A percentile compares a stretch with the other conserved stretches of the same genome.
phyloP scores from a whole-genome alignment of 1,140 invertebrate genomes.

The Asobara japonica region DNA sequence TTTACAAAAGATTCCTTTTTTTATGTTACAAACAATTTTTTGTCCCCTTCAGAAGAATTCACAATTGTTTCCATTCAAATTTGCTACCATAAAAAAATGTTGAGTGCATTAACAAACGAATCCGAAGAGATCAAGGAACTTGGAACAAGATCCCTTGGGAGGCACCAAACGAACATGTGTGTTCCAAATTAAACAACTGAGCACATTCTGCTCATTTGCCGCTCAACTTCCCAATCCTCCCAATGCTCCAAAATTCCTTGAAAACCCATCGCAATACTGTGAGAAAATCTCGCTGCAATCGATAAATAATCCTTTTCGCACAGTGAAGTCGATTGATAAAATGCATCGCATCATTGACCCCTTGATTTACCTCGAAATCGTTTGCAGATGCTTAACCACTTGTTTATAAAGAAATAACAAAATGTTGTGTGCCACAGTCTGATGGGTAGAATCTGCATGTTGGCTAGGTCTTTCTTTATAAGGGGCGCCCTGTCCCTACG shows the following conservation, averaged over 20 bases:
- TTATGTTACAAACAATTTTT: too few species aligned
- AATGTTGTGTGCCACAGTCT: not conserved
- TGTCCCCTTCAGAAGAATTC: too few species aligned
- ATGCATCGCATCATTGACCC: conserved; percentile 34
- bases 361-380: not conserved
- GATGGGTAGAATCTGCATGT: conserved; percentile 51
- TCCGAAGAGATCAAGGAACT: too few species aligned
- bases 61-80: too few species aligned
- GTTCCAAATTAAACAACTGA: too few species aligned
- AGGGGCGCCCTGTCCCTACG: conserved; percentile 40
- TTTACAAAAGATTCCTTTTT: too few species aligned
- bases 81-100: too few species aligned
- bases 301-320: not conserved
- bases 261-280: not conserved
- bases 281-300: not conserved
- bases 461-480: conserved; percentile 44
- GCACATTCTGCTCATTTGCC: not conserved
- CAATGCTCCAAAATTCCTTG: not conserved
- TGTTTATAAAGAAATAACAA: not conserved
- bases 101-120: too few species aligned
- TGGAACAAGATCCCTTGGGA: too few species aligned
- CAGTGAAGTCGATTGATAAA: conserved; percentile 26
- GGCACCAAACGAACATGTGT: too few species aligned
- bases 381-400: not conserved
- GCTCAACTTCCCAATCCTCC: not conserved